These are phyloP conservation scores for Vultur gryphus DNA, from an alignment of 2,797 vertebrate genomes.

Conservation along the genomic window DNA sequence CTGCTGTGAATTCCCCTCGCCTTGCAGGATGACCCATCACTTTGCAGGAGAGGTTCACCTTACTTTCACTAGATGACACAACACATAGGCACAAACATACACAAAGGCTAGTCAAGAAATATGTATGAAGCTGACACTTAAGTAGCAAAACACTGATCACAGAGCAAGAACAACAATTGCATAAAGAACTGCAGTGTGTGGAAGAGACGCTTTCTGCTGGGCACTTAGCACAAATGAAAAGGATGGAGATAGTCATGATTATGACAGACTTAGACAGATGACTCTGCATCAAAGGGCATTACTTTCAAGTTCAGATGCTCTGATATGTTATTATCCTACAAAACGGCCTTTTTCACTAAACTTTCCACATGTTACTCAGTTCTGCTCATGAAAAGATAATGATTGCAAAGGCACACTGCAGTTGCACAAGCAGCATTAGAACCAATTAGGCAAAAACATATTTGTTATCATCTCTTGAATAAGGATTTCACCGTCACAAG, in stretches of 20 bases:
- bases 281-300: not conserved
- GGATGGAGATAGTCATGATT: not conserved
- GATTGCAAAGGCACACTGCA: not conserved
- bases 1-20: not conserved
- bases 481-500: not conserved
- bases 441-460: not conserved
- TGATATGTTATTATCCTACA: not conserved
- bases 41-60: not conserved
- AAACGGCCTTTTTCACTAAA: not conserved
- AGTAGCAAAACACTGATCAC: not conserved
- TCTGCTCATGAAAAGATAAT: not conserved
- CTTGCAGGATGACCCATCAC: not conserved
- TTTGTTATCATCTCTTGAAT: not conserved
- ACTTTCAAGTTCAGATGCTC: not conserved
- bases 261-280: not conserved
- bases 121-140: not conserved
- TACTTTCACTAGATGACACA: not conserved
- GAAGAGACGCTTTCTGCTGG: not conserved
- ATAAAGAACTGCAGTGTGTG: not conserved
- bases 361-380: not conserved
- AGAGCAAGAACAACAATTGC: not conserved
- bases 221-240: not conserved
- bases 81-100: not conserved
- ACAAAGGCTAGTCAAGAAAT: not conserved
- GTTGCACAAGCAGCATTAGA: not conserved